These are phyloP conservation scores for Gonocerus acuteangulatus DNA, from an alignment of 2,888 invertebrate species.

Conservation along the genomic window DNA sequence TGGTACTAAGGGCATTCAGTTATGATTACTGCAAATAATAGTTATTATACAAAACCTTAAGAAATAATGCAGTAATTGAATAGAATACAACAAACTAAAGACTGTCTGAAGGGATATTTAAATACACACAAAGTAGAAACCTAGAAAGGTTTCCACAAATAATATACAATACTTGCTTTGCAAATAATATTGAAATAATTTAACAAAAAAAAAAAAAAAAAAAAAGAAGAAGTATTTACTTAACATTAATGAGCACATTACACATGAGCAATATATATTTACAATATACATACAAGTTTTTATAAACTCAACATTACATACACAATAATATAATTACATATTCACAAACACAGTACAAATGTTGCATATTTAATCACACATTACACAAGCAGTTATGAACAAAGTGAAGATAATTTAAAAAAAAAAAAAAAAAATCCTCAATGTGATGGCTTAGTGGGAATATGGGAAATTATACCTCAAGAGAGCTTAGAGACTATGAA, in stretches of 20 bases:
- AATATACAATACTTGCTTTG: too few species aligned
- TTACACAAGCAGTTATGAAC: background rate
- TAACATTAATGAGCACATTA: conserved; percentile 34
- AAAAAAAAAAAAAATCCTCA: background rate
- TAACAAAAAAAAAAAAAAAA: conserved; percentile 16
- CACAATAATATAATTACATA: conserved; percentile 17
- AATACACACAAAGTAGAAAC: too few species aligned
- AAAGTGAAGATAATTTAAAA: background rate
- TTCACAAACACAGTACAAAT: conserved; percentile 18
- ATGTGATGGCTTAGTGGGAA: background rate
- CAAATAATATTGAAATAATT: too few species aligned
- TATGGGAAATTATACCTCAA: too few species aligned
- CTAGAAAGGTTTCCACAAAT: too few species aligned
- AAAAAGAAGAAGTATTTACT: conserved; percentile 27
- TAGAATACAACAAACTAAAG: too few species aligned
- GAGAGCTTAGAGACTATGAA: too few species aligned
- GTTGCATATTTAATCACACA: conserved; percentile 13
- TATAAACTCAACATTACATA: conserved; percentile 8
- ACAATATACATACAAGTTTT: conserved; percentile 26
- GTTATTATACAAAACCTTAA: too few species aligned
- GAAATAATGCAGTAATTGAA: too few species aligned
- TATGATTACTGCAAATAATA: too few species aligned
- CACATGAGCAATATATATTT: conserved; percentile 32
- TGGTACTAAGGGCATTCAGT: too few species aligned
- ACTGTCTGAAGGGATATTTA: too few species aligned